These are phyloP conservation scores for Acomys russatus DNA, from an alignment of 2,797 vertebrate species.

Conservation along the genomic window DNA sequence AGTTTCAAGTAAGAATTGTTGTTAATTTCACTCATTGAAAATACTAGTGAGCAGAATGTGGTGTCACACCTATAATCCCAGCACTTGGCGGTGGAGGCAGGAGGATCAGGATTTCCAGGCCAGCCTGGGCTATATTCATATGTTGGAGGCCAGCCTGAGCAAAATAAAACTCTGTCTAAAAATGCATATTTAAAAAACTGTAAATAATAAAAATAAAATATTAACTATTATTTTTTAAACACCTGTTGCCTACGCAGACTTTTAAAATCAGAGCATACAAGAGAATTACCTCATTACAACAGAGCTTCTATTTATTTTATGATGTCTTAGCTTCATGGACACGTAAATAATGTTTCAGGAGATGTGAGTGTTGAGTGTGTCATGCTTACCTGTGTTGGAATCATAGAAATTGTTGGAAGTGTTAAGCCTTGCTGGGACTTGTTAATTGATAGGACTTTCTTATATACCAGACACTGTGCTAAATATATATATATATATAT, in stretches of 20 bases:
- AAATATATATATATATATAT: not conserved
- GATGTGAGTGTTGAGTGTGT: not conserved
- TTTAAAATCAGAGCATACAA: slow-evolving; percentile 18
- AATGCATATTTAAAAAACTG: not conserved
- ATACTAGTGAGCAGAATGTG: not conserved
- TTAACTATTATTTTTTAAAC: slow-evolving; percentile 48
- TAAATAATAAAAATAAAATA: not conserved
- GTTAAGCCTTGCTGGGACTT: slow-evolving; percentile 35
- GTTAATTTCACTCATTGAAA: not conserved
- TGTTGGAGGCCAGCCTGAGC: not conserved
- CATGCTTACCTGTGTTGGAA: not conserved
- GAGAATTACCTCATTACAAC: not conserved
- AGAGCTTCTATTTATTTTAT: slow-evolving; percentile 11
- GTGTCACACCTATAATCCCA: not conserved
- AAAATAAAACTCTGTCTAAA: not conserved
- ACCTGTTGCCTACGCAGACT: not conserved
- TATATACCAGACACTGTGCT: not conserved
- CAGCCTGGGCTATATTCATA: not conserved
- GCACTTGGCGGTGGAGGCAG: not conserved
- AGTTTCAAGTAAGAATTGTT: not conserved
- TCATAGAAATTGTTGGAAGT: not conserved
- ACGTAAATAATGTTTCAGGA: slow-evolving; percentile 2
- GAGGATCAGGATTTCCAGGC: not conserved
- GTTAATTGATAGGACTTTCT: not conserved
- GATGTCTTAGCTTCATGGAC: slow-evolving; percentile 49